Conservation (phyloP, 23 tunicate genomes). For the Halocynthia roretzi region DNA sequence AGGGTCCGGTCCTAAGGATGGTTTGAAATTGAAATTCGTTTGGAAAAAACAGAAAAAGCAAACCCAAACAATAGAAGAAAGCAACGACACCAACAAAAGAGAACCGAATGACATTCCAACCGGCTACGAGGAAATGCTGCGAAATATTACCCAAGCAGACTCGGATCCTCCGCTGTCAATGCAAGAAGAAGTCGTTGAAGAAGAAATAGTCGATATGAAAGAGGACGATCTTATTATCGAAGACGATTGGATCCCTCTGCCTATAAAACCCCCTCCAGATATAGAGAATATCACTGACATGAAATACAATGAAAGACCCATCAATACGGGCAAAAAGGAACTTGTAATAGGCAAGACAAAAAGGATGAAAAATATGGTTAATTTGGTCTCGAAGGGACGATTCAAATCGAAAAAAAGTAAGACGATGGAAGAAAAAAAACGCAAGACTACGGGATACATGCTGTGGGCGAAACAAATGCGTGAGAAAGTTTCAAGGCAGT, state of each 20-base stretch:
- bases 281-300: neutral
- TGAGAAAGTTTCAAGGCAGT: conserved; percentile 60
- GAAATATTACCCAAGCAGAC: neutral
- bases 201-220: conserved; percentile 46
- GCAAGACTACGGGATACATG: conserved; percentile 59
- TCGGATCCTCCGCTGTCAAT: conserved; percentile 12
- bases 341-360: neutral
- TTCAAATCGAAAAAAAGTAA: neutral
- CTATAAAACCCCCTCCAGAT: conserved; percentile 24
- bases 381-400: neutral
- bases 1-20: conserved; percentile 15
- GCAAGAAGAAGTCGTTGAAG: conserved; percentile 44
- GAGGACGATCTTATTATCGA: conserved; percentile 38
- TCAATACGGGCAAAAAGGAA: neutral
- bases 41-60: conserved; percentile 38
- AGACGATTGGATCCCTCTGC: conserved; percentile 16
- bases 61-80: neutral
- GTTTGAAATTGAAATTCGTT: conserved; percentile 75
- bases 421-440: conserved; percentile 21
- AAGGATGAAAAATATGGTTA: neutral
- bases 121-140: neutral
- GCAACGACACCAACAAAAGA: neutral
- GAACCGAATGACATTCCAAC: neutral
- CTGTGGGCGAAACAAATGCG: conserved; percentile 89
- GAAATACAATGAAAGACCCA: neutral